Conservation (phyloP, 2,888 invertebrate genomes). For the Argynnis bischoffii region DNA sequence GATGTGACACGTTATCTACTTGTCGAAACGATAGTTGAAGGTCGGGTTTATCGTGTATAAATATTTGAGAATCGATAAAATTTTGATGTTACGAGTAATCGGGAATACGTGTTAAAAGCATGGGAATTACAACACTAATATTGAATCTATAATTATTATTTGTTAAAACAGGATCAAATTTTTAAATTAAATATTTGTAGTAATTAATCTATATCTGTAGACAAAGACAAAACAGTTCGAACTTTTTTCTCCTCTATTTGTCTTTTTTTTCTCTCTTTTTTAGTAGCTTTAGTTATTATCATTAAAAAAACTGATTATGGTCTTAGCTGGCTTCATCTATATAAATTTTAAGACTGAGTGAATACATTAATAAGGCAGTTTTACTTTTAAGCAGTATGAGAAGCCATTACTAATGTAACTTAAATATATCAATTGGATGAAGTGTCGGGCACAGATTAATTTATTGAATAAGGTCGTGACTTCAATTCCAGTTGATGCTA, state of each 20-base stretch:
- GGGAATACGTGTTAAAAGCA: constrained; percentile 9
- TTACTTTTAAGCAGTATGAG: background rate
- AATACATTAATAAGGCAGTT: no score
- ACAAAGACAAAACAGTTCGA: no score
- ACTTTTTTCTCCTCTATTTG: no score
- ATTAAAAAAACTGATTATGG: no score
- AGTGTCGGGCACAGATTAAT: constrained; percentile 36
- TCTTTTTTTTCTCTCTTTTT: no score
- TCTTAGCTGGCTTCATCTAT: no score
- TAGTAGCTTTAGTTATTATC: no score
- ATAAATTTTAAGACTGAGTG: no score
- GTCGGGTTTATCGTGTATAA: constrained; percentile 35
- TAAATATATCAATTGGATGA: constrained; percentile 25
- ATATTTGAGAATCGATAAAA: constrained; percentile 30
- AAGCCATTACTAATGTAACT: constrained; percentile 4
- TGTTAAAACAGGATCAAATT: no score
- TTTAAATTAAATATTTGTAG: no score
- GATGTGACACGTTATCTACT: constrained; percentile 33
- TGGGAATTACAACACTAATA: constrained; percentile 1
- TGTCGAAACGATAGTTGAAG: constrained; percentile 34
- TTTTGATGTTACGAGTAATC: constrained; percentile 11
- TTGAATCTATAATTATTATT: no score
- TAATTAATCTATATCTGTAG: no score
- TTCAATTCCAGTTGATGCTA: constrained; percentile 35
- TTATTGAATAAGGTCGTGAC: constrained; percentile 34